Percentiles rank a stretch among this genome's conserved stretches.
Evolutionary conservation across 2,113 vertebrate genomes (phyloP).

Genomic region (Mixornis gularis): DNA sequence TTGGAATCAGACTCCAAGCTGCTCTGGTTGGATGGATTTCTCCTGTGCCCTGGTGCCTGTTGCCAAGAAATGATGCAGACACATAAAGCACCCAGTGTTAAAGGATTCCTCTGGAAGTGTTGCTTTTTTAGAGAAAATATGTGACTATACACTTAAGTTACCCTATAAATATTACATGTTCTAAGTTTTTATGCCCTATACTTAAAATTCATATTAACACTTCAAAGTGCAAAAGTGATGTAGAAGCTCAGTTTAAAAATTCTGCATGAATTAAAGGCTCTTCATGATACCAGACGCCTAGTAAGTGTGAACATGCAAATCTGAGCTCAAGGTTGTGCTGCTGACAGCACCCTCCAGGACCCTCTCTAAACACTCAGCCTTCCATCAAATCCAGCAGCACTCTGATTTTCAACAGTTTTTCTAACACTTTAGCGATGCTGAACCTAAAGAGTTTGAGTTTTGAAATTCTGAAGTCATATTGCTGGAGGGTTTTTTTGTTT

Average conservation of each 20-base stretch:
- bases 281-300: background rate
- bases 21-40: constrained; percentile 89
- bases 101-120: background rate
- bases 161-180: background rate
- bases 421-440: background rate
- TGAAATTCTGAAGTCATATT: background rate
- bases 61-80: background rate
- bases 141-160: background rate
- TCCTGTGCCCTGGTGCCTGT: constrained; percentile 79
- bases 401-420: background rate
- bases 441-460: background rate
- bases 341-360: background rate
- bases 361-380: background rate
- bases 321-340: background rate
- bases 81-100: background rate
- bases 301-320: background rate
- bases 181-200: background rate
- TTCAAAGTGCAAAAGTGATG: background rate
- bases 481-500: background rate
- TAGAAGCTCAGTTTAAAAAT: background rate
- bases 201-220: background rate
- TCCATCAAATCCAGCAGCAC: background rate
- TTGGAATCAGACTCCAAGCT: constrained; percentile 93
- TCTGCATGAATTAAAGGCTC: background rate
- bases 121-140: background rate